These are phyloP conservation scores for Hydrophis major DNA, from an alignment of 2,797 vertebrate species.

Conservation along the genomic window DNA sequence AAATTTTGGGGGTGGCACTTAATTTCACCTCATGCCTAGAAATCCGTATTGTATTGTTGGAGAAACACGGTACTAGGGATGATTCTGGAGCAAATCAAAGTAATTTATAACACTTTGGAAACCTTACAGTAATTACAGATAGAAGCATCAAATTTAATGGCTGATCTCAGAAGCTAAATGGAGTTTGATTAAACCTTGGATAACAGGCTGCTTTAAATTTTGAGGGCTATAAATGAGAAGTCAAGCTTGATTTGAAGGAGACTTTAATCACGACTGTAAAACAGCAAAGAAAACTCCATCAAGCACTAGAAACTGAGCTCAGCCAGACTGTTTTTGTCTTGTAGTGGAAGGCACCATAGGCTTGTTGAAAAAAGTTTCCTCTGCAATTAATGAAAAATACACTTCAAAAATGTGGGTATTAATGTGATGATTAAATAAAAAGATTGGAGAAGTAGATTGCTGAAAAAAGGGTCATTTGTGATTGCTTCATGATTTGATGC, in stretches of 20 bases:
- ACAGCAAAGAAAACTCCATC: background rate
- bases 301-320: background rate
- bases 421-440: background rate
- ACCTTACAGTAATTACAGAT: background rate
- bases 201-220: background rate
- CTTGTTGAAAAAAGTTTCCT: background rate
- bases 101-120: background rate
- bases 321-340: background rate
- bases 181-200: background rate
- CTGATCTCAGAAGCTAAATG: background rate
- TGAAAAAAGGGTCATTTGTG: background rate
- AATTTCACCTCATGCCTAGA: too few relatives aligned
- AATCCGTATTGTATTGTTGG: too few relatives aligned
- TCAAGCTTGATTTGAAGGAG: background rate
- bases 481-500: background rate
- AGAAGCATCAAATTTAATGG: background rate
- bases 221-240: background rate
- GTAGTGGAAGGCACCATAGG: background rate
- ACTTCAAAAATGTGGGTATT: background rate
- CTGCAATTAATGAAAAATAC: background rate
- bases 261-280: background rate
- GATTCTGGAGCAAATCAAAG: background rate
- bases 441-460: background rate
- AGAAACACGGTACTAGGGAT: background rate
- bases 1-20: too few relatives aligned